Conservation (phyloP, 2,888 invertebrate genomes). For the Torymus tubicola region DNA sequence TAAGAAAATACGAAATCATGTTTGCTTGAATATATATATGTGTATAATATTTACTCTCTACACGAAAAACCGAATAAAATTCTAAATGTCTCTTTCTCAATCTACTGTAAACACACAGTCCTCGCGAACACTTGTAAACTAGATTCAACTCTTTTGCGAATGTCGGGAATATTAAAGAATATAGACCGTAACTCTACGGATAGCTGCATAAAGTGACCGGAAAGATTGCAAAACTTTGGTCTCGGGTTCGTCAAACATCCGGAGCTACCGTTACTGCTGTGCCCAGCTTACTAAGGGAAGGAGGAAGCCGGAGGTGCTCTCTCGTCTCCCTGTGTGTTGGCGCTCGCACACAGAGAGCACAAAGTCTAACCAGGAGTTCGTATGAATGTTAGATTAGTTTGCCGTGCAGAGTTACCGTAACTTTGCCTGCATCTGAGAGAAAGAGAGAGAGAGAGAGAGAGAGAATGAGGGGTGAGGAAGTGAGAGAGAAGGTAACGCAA, state of each 20-base stretch:
- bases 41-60: too few species aligned
- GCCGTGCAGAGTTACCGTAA: slow-evolving; percentile 70
- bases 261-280: not conserved
- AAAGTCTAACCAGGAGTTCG: slow-evolving; percentile 61
- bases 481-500: slow-evolving; percentile 19
- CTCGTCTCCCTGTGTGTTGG: not conserved
- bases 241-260: slow-evolving; percentile 46
- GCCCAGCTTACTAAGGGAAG: slow-evolving; percentile 25
- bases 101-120: too few species aligned
- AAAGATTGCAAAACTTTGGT: slow-evolving; percentile 53
- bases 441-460: slow-evolving; percentile 62
- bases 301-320: slow-evolving; percentile 38
- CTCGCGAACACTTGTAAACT: too few species aligned
- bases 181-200: too few species aligned
- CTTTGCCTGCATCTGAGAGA: slow-evolving; percentile 71
- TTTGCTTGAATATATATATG: too few species aligned
- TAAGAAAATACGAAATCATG: too few species aligned
- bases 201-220: slow-evolving; percentile 35
- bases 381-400: slow-evolving; percentile 74
- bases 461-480: slow-evolving; percentile 15
- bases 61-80: too few species aligned
- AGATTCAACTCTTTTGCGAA: not conserved
- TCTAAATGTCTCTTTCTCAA: too few species aligned
- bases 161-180: not conserved
- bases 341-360: not conserved